Evolutionary conservation across 2,113 vertebrate genomes (phyloP), one percentile per base, ranked within the genome.

Genomic region (Suricata suricatta): DNA sequence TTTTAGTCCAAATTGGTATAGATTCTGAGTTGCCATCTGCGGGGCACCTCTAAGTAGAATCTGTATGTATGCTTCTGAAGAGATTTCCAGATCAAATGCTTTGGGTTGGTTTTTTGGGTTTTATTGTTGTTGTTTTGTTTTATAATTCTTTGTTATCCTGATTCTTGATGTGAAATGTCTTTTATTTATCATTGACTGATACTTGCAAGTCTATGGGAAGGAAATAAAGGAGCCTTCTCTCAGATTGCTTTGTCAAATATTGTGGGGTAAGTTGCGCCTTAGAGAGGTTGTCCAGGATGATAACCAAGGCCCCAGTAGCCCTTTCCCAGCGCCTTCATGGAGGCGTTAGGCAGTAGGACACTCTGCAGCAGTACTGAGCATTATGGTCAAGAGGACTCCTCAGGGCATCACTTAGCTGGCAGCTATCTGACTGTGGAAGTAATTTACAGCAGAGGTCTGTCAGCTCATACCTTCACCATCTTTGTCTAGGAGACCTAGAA

Each of bases 11-110:
- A 23, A 11, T 87, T 60, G 60, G 68, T 90, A 25, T 13, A 81
- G 41, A 50, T 82, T 77, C 96, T 97, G 96, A 97, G 97, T 98
- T 97, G 97, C 97, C 93, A 97, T 76, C 96, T 98, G 54, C 96
- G 94, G 83, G 74, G 15, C 64, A 69, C 71, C 72, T 47, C 90
- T 90, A 25, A 92, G 71, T 89, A 60, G 60, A 35, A 38, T 76
- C 74, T 93, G 66, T 77, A 17, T 9, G 0, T 90, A 31, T 88
- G 90, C n/a, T 54, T 97, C 57, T 86, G 33, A 97, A 87, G 88
- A 93, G 72, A 13, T 98, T 96, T 93, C 63, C 96, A 41, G 41
- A 0, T 79, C 60, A 50, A 52, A 38, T 85, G 15, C 8, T 60
- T 60, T 14, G 19, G 60, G 79, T 64, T 96, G 74, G 96, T 90